These are phyloP conservation scores for Tupaia chinensis DNA, from an alignment of 2,113 vertebrate species.

Conservation along the genomic window DNA sequence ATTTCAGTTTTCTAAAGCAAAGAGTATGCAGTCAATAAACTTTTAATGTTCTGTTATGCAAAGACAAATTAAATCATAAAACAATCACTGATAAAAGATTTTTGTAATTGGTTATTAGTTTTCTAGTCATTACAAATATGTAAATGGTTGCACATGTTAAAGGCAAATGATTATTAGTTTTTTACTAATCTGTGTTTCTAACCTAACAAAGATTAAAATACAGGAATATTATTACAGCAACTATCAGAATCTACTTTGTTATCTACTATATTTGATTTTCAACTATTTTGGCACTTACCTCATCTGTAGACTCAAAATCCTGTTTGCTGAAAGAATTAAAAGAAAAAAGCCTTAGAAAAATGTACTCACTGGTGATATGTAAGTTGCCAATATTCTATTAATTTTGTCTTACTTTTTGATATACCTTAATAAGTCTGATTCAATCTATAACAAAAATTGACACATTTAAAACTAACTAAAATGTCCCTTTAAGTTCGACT, in stretches of 20 bases:
- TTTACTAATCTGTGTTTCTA: neutral
- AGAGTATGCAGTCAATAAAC: neutral
- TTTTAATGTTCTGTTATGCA: conserved; percentile 11
- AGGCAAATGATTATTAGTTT: neutral
- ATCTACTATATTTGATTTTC: conserved; percentile 24
- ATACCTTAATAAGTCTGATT: neutral
- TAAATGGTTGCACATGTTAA: conserved; percentile 28
- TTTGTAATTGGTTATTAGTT: conserved; percentile 9
- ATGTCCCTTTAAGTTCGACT: neutral
- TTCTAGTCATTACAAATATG: conserved; percentile 9
- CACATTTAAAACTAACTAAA: conserved; percentile 7
- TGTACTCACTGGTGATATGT: neutral
- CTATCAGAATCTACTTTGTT: conserved; percentile 21
- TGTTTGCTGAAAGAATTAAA: conserved; percentile 81
- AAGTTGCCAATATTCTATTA: neutral
- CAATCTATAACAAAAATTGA: conserved; percentile 41
- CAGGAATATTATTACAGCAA: conserved; percentile 33
- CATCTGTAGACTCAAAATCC: conserved; percentile 75
- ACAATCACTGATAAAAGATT: neutral
- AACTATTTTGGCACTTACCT: conserved; percentile 82
- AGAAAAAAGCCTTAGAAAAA: conserved; percentile 55
- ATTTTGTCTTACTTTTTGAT: conserved; percentile 50
- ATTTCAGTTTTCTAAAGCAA: conserved; percentile 55
- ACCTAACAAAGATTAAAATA: conserved; percentile 26
- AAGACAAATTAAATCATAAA: conserved; percentile 37